Base-by-base conservation (phyloP, 2,888 invertebrate genomes). In the Calameuta filiformis region DNA sequence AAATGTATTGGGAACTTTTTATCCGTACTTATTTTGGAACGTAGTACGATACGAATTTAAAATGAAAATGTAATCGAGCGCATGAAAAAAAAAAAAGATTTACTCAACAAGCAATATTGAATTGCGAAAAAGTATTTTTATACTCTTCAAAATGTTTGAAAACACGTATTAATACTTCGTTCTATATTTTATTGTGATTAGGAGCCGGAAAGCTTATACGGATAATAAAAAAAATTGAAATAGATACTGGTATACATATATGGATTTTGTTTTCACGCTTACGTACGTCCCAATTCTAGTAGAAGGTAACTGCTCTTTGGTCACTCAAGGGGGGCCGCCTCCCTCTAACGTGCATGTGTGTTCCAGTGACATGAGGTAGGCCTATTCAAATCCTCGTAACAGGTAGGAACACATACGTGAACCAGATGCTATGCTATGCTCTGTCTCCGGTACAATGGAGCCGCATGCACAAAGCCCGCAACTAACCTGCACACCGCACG, bases 361-460 rank as follows among this genome's bases (percentile, higher is more conserved):
- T 33, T 11, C 11, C 35, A 69, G 30, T 71, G 71, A 71, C 15
- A 71, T 34, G 34, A 31, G 31, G 71, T 15, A 23, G 71, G 34
- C 71, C 31, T 71, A 71, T 71, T 71, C 34, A 71, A 71, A 4
- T 56, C 9, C 56, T 56, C 56, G 56, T 56, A 56, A 56, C 23
- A 56, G 56, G 73, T 69, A 76, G 71, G 34, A 71, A 11, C 79
- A 71, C 73, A 75, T 77, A 68, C 69, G 73, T 69, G 77, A 76
- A 77, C 68, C 34, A 76, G 74, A 76, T 35, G 76, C 81, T 79
- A 78, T 74, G 75, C 77, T 78, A 76, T 74, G 76, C 77, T 78
- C 75, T 75, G 76, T 77, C 75, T 68, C 74, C 69, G 35, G 81
- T 74, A 86, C 84, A 87, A 87, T 85, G 81, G 78, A 77, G 33